Evolutionary conservation across 2,888 invertebrate genomes (phyloP).

Genomic region (Agonopterix subpropinquella): DNA sequence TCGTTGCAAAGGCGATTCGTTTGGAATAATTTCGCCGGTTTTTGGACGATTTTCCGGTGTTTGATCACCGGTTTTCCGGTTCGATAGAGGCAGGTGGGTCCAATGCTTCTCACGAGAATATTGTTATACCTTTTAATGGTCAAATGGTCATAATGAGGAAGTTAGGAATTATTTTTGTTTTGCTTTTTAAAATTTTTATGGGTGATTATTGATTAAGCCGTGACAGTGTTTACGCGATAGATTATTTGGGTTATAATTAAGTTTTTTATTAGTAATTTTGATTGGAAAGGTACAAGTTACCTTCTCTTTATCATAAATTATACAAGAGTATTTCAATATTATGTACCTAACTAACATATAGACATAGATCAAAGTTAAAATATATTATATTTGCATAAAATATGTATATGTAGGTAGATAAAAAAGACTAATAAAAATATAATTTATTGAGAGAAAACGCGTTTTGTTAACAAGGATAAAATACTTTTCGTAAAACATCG

Average conservation of each 20-base stretch:
- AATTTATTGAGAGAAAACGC: too few relatives aligned
- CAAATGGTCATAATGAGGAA: conserved; percentile 47
- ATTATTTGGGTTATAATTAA: not conserved
- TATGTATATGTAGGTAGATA: too few relatives aligned
- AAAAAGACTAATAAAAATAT: too few relatives aligned
- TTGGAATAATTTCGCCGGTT: conserved; percentile 63
- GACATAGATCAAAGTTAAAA: too few relatives aligned
- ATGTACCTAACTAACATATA: too few relatives aligned
- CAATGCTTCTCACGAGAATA: conserved; percentile 66
- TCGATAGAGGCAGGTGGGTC: conserved; percentile 59
- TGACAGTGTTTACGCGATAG: not conserved
- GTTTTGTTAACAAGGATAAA: too few relatives aligned
- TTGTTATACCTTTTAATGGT: conserved; percentile 35
- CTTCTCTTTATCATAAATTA: too few relatives aligned
- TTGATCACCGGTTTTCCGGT: conserved; percentile 67
- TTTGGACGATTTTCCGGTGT: conserved; percentile 70
- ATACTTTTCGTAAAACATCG: too few relatives aligned
- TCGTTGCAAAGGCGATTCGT: conserved; percentile 48
- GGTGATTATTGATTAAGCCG: conserved; percentile 8
- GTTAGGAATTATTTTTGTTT: conserved; percentile 33
- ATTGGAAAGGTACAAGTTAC: too few relatives aligned
- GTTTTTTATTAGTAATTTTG: too few relatives aligned
- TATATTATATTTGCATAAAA: too few relatives aligned
- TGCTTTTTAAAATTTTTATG: conserved; percentile 19
- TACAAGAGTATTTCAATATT: too few relatives aligned